These are phyloP conservation scores for Malacoraja senta DNA, from an alignment of 2,797 vertebrate species.

Conservation along the genomic window DNA sequence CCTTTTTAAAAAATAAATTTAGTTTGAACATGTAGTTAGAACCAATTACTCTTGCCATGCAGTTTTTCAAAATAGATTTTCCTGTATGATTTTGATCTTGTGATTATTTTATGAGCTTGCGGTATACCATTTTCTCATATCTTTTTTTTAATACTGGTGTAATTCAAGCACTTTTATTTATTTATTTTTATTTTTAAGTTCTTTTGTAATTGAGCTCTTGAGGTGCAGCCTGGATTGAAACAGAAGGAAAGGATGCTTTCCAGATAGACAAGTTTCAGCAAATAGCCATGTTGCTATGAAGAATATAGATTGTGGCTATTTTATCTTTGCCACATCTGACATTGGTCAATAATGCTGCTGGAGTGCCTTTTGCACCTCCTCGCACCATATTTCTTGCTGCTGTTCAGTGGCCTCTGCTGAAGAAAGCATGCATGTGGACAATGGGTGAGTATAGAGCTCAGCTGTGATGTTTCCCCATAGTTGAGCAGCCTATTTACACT, in stretches of 20 bases:
- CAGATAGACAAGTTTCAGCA: not conserved
- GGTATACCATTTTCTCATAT: not conserved
- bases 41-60: not conserved
- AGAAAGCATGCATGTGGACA: not conserved
- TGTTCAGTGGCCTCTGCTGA: not conserved
- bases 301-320: not conserved
- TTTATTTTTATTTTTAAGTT: not conserved
- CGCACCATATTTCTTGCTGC: not conserved
- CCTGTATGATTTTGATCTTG: not conserved
- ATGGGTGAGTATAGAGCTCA: conserved; percentile 25
- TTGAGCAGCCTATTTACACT: not conserved
- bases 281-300: not conserved
- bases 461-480: not conserved
- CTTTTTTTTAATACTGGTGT: not conserved
- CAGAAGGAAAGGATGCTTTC: not conserved
- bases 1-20: not conserved
- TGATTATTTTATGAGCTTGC: not conserved
- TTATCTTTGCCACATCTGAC: not conserved
- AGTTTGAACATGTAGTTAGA: not conserved
- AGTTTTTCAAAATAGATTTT: not conserved
- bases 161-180: too few species aligned
- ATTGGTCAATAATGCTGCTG: not conserved
- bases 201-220: not conserved
- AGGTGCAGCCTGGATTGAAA: not conserved
- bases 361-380: not conserved